Percentiles rank a stretch among this genome's conserved stretches.
Conservation (phyloP, 2,797 vertebrate species). For the Myotis planiceps region DNA sequence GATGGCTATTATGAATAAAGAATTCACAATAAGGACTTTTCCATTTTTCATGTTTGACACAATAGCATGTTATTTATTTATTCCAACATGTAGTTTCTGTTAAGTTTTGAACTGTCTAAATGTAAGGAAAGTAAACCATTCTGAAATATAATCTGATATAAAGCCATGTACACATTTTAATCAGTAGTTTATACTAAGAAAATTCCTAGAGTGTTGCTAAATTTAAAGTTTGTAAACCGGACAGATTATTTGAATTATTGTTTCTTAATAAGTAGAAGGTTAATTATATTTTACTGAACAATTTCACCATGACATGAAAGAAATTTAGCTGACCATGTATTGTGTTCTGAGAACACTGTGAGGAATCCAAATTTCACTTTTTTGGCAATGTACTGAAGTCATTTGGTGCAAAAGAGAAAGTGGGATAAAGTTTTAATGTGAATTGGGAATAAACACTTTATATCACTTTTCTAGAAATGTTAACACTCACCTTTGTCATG, state of each 20-base stretch:
- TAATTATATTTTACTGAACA: not conserved
- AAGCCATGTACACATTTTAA: constrained; percentile 45
- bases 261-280: constrained; percentile 30
- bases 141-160: constrained; percentile 47
- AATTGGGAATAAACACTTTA: not conserved
- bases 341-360: not conserved
- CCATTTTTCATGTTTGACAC: constrained; percentile 59
- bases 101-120: constrained; percentile 45
- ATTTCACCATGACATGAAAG: not conserved
- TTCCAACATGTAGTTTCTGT: constrained; percentile 6
- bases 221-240: constrained; percentile 46
- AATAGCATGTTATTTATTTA: constrained; percentile 49
- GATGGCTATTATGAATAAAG: constrained; percentile 47
- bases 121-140: constrained; percentile 45
- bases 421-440: not conserved
- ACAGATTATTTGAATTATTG: constrained; percentile 38
- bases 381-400: not conserved
- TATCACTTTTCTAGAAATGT: not conserved
- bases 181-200: constrained; percentile 34
- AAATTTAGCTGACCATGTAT: not conserved
- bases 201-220: constrained; percentile 12
- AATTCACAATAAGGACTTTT: constrained; percentile 58
- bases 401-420: constrained; percentile 5
- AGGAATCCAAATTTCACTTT: constrained; percentile 33
- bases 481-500: constrained; percentile 37